These are phyloP conservation scores for Myiagra hebetior DNA, from an alignment of 2,113 vertebrate species.

Conservation along the genomic window DNA sequence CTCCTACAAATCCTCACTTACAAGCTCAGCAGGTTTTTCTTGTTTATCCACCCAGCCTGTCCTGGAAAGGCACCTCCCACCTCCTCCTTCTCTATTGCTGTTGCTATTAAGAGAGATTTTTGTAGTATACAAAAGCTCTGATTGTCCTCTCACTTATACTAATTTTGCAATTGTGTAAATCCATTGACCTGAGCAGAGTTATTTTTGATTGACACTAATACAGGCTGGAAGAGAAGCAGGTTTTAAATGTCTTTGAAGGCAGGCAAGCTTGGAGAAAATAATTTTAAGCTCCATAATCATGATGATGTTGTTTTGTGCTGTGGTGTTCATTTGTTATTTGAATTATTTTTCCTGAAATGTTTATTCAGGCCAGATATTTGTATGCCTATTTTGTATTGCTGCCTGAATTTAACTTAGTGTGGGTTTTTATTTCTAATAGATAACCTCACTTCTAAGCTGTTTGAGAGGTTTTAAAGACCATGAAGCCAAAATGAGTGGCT, in stretches of 20 bases:
- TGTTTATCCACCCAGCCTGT: conserved; percentile 30
- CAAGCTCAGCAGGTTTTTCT: conserved; percentile 49
- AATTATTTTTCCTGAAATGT: not conserved
- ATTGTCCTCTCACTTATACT: conserved; percentile 60
- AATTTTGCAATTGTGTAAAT: conserved; percentile 62
- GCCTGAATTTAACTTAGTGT: not conserved
- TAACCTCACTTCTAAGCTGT: not conserved
- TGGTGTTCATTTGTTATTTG: not conserved
- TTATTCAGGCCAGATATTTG: not conserved
- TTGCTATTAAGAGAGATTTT: conserved; percentile 43
- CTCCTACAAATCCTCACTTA: conserved; percentile 3
- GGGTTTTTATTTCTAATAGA: not conserved
- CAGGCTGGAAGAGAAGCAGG: conserved; percentile 19
- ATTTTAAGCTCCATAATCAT: not conserved
- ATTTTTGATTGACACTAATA: conserved; percentile 59
- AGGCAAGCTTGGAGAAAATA: conserved; percentile 29
- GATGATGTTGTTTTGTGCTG: not conserved
- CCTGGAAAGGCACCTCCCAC: conserved; percentile 42
- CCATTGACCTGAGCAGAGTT: conserved; percentile 57
- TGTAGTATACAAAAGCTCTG: conserved; percentile 45
- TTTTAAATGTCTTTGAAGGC: conserved; percentile 41
- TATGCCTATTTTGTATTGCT: not conserved
- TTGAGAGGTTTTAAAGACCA: not conserved
- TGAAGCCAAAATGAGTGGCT: not conserved
- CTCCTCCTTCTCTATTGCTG: conserved; percentile 24